These are phyloP conservation scores for Haliclystus octoradiatus DNA, from an alignment of 30 jellyfish, hydroid and myxozoan species.

Conservation along the genomic window DNA sequence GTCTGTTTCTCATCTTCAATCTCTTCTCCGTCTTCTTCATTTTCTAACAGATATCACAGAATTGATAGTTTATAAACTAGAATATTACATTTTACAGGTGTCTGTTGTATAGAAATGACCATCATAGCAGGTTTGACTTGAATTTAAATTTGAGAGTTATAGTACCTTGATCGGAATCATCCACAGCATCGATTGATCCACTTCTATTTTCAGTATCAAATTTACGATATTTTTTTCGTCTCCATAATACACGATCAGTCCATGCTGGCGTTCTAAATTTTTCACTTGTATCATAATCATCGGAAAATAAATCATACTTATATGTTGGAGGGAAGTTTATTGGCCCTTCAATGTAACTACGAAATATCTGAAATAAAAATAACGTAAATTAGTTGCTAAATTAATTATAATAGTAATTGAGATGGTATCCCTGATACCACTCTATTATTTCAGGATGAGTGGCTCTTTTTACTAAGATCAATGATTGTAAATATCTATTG, in stretches of 20 bases:
- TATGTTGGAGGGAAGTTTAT: conserved; percentile 96
- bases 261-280: conserved; percentile 98
- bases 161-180: no score
- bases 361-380: conserved; percentile 53
- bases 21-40: conserved; percentile 7
- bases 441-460: no score
- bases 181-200: no score
- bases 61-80: neutral
- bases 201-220: no score
- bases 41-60: neutral
- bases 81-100: neutral
- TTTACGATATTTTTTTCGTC: conserved; percentile 43
- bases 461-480: no score
- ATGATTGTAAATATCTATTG: no score
- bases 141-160: no score
- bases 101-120: neutral
- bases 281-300: conserved; percentile 96
- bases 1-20: neutral
- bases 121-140: no score
- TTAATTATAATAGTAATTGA: no score
- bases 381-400: no score
- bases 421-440: no score
- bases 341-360: conserved; percentile 85
- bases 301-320: conserved; percentile 92
- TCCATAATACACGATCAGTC: conserved; percentile 99